Conservation (phyloP, 2,113 vertebrate genomes). For the Cricetomys ansorgei region DNA sequence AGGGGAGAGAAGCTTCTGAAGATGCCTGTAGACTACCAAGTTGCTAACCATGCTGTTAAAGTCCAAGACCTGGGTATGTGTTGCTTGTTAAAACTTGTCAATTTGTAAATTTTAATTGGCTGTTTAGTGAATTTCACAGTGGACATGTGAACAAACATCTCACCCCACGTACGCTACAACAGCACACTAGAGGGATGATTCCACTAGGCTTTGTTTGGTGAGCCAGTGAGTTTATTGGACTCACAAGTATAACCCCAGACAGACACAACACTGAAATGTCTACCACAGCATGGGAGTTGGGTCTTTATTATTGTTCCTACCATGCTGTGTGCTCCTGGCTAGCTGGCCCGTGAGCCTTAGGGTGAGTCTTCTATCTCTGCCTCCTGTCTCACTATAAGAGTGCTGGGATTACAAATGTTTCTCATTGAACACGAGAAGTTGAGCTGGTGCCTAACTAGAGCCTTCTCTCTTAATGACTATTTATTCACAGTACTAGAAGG, state of each 20-base stretch:
- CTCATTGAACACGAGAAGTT: not conserved
- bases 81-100: not conserved
- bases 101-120: constrained; percentile 27
- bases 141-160: not conserved
- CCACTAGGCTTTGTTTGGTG: not conserved
- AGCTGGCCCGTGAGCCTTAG: not conserved
- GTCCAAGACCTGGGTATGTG: not conserved
- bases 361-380: not conserved
- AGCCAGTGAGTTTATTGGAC: not conserved
- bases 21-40: not conserved
- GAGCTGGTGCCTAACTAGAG: not conserved
- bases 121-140: not conserved
- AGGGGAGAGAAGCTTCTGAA: not conserved
- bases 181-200: not conserved
- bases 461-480: not conserved
- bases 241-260: not conserved
- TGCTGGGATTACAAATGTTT: not conserved
- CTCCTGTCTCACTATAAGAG: not conserved
- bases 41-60: not conserved
- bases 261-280: not conserved
- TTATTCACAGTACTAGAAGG: not conserved
- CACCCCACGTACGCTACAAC: not conserved
- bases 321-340: too few relatives aligned
- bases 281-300: not conserved
- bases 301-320: not conserved